Evolutionary conservation across 1,140 invertebrate species (phyloP), one percentile per base, ranked within the genome.

Genomic region (Sinonovacula constricta): DNA sequence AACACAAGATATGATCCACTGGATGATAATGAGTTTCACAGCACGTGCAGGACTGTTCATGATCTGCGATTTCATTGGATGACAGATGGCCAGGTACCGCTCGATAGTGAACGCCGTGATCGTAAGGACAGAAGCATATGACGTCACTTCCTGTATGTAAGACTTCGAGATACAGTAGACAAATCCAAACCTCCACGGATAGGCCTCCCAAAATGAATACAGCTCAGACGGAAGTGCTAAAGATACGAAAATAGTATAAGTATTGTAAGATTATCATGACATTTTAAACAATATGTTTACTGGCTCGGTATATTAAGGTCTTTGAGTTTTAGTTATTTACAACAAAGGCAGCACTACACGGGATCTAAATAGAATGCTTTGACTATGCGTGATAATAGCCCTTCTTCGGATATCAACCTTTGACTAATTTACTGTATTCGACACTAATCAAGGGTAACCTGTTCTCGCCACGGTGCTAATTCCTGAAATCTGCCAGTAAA

Each of bases 51-150:
- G 92, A 12, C 95, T 95, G 0, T 95, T 95, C 92, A 96, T 95
- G 2, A 95, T 96, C 85, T 97, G 96, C 0, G 95, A 94, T 82
- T 95, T 92, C 76, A 98, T 95, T 1, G 97, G 97, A 89, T 97
- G 95, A 90, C 97, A 98, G 81, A 98, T 98, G 18, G 96, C 97
- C 26, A 98, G 93, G 89, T 98, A 99, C 72, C 97, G 90, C 89
- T 99, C 97, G 12, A 98, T 94, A 0, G 97, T 98, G 91, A 99
- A 99, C 0, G 96, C 95, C 0, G 95, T 96, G 60, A 97, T 97
- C 14, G 95, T 97, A 45, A 99, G 92, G 0, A 98, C 95, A 0
- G 97, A 97, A 0, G 97, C 97, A 89, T 98, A 97, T 0, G 96
- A 95, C 0, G 96, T 97, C 0, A 95, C 96, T 89, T 98, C 97